These are phyloP conservation scores for Tridacna gigas DNA, from an alignment of 2,888 invertebrate species.

Conservation along the genomic window DNA sequence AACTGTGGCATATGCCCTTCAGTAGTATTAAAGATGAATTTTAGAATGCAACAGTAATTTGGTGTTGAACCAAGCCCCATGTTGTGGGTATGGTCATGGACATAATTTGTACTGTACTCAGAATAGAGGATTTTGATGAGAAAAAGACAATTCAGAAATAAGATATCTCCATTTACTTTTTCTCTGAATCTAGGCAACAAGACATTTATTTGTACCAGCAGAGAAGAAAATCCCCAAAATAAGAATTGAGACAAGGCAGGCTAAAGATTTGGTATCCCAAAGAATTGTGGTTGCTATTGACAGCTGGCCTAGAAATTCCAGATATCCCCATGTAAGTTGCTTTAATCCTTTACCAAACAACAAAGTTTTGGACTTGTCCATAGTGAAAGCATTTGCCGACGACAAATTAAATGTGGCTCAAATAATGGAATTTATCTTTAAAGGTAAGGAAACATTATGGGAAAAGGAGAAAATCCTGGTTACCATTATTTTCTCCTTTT, in stretches of 20 bases:
- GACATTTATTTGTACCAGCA: conserved; percentile 97
- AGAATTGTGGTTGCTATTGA: conserved; percentile 98
- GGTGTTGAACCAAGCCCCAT: no score
- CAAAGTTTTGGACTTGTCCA: no score
- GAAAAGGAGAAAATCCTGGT: neutral
- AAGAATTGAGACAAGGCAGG: conserved; percentile 96
- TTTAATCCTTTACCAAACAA: neutral
- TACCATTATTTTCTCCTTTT: neutral
- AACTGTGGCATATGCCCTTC: no score
- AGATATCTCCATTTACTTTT: conserved; percentile 1
- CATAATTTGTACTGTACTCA: no score
- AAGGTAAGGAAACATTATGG: neutral
- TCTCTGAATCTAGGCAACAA: conserved; percentile 79
- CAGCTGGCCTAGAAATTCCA: conserved; percentile 96
- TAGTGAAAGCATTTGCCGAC: no score
- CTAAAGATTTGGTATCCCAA: conserved; percentile 91
- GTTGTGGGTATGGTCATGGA: no score
- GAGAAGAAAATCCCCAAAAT: conserved; percentile 97
- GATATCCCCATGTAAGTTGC: conserved; percentile 91
- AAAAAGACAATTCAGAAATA: no score
- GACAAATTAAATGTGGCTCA: no score
- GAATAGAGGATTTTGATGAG: no score
- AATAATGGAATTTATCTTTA: no score
- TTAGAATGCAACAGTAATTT: no score
- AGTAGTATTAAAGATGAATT: no score